Base-by-base conservation (phyloP, 2,888 invertebrate species). In the Tromatobia lineatoria region DNA sequence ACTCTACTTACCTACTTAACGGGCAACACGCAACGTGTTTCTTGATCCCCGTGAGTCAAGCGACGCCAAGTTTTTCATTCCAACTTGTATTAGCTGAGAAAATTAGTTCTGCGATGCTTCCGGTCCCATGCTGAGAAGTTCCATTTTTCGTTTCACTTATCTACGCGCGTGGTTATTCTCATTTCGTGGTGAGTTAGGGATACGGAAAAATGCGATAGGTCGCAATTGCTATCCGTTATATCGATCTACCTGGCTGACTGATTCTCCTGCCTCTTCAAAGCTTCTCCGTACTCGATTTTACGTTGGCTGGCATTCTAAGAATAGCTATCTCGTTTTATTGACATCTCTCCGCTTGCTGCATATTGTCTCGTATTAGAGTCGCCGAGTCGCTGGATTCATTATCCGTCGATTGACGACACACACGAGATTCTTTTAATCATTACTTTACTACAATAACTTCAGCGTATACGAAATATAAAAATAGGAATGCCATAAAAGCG, bases 1-100 rank as follows among this genome's bases (percentile, higher is more conserved):
- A 89, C 85, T 89, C 89, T 88, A 90, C 89, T 90, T 90, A 90
- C 88, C 90, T 90, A 90, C 88, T 90, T 90, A 90, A 87, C 87
- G 87, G 84, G 81, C 80, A 87, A 85, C 85, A 89, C 83, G 86
- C 86, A 88, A 85, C 87, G 82, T 77, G 69, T 88, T 86, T 88
- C 85, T 84, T 85, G 87, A 84, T 87, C 77, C 70, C 69, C 69
- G 74, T 15, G 64, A 75, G 70, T 75, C 54, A 52, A 84, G 66
- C 23, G 73, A 38, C 34, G 69, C n/a, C 73, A 29, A 25, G 52
- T 81, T 84, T 84, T 74, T 78, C 76, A 69, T 84, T 81, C 78
- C 73, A 64, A 69, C 47, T 57, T 73, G 69, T 61, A 15, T 59
- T 83, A 34, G 50, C 38, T 61, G 70, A 59, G 61, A 74, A 61